Conservation (phyloP, 1,140 invertebrate species). For the Trissolcus basalis region DNA sequence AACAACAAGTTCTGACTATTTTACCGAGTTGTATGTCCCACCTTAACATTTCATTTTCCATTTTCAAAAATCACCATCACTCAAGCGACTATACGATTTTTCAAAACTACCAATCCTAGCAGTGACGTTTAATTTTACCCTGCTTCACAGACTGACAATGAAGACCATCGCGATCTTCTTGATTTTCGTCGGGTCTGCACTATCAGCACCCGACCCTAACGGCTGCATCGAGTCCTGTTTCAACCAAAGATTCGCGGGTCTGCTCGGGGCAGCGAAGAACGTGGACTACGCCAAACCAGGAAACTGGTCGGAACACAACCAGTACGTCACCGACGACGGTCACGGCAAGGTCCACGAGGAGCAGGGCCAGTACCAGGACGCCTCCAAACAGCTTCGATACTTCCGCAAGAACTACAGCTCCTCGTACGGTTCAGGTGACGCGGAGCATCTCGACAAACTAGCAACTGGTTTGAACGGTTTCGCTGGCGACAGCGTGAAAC, state of each 20-base stretch:
- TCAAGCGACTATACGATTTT: no score
- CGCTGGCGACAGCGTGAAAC: background rate
- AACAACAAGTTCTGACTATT: no score
- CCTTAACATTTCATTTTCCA: no score
- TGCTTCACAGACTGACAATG: slow-evolving; percentile 16
- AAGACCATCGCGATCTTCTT: slow-evolving; percentile 47
- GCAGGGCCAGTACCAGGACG: slow-evolving; percentile 49
- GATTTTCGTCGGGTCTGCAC: slow-evolving; percentile 30
- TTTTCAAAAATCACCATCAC: no score
- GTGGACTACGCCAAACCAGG: slow-evolving; percentile 33
- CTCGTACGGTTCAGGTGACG: slow-evolving; percentile 12
- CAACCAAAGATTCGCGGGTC: slow-evolving; percentile 7
- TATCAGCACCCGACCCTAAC: slow-evolving; percentile 59
- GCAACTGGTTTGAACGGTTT: background rate
- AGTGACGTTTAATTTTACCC: no score
- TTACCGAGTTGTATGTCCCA: no score
- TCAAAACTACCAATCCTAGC: no score
- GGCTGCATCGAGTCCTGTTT: slow-evolving; percentile 60
- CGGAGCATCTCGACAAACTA: background rate
- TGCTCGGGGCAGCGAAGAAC: background rate
- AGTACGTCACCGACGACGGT: slow-evolving; percentile 52
- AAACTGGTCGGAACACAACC: slow-evolving; percentile 56
- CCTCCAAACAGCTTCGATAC: slow-evolving; percentile 22
- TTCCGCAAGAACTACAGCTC: slow-evolving; percentile 39
- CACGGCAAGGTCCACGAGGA: slow-evolving; percentile 46